Evolutionary conservation across 1,140 invertebrate species (phyloP).

Genomic region (Telenomus remus): DNA sequence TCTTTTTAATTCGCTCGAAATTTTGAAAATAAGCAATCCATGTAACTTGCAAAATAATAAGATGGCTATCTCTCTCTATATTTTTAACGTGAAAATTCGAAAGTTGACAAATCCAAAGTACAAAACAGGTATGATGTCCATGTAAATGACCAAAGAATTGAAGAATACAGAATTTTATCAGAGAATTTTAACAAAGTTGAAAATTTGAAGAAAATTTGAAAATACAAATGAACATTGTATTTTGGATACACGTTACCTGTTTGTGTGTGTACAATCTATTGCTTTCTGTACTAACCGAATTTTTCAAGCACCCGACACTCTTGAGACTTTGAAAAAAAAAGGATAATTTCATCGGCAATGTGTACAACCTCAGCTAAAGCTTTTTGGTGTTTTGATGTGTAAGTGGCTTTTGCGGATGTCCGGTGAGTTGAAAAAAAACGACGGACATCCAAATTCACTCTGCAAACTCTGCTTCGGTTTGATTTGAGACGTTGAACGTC

Average conservation of each 20-base stretch:
- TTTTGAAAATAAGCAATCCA: too few species aligned
- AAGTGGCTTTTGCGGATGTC: conserved; percentile 15
- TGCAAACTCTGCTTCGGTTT: conserved; percentile 35
- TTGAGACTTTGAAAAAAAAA: too few species aligned
- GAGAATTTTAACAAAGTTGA: conserved; percentile 32
- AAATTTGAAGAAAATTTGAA: conserved; percentile 9
- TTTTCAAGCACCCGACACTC: not conserved
- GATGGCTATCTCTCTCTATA: too few species aligned
- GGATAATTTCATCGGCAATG: too few species aligned
- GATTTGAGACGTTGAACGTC: conserved; percentile 18
- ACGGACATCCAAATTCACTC: conserved; percentile 10
- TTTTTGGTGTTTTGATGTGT: conserved; percentile 7
- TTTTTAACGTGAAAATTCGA: too few species aligned
- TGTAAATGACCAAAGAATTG: too few species aligned
- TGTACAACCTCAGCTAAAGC: too few species aligned
- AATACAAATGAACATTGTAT: conserved; percentile 20
- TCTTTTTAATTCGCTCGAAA: too few species aligned
- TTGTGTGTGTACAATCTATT: conserved; percentile 13
- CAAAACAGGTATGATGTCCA: conserved; percentile 11
- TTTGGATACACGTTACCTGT: conserved; percentile 5
- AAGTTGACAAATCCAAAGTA: conserved; percentile 37
- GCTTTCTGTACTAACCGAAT: conserved; percentile 14
- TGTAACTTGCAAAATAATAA: too few species aligned
- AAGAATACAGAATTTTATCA: conserved; percentile 22
- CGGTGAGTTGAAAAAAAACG: not conserved